Percentiles rank a stretch among this genome's conserved stretches.
Conservation (phyloP, 2,888 invertebrate genomes). For the Tridacna gigas region DNA sequence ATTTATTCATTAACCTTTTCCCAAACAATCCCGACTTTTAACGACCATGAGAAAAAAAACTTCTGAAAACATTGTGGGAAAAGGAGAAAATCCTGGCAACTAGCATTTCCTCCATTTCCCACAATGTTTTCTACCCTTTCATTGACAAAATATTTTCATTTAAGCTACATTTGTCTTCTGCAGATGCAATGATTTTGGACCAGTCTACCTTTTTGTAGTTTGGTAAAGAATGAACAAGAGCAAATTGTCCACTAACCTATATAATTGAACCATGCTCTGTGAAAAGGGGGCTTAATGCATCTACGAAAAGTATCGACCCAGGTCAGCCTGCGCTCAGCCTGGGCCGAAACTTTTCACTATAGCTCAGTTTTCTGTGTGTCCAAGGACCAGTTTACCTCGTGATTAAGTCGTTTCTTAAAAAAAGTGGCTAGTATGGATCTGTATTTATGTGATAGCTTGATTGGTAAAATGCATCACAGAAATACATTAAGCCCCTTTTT, state of each 20-base stretch:
- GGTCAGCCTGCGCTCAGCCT: no score
- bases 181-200: not conserved
- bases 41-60: not conserved
- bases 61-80: not conserved
- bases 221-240: no score
- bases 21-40: not conserved
- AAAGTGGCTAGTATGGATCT: no score
- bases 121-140: not conserved
- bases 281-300: not conserved
- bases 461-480: no score
- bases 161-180: not conserved
- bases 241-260: no score
- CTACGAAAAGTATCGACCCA: not conserved
- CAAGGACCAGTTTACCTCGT: no score
- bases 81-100: not conserved
- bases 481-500: not conserved
- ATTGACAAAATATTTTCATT: not conserved
- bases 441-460: no score
- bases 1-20: not conserved
- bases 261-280: no score
- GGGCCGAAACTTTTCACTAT: no score
- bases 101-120: slow-evolving; percentile 2
- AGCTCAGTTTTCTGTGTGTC: no score
- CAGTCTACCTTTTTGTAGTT: no score
- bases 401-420: no score